Conservation (phyloP, 2,113 vertebrate species). For the Equus przewalskii region DNA sequence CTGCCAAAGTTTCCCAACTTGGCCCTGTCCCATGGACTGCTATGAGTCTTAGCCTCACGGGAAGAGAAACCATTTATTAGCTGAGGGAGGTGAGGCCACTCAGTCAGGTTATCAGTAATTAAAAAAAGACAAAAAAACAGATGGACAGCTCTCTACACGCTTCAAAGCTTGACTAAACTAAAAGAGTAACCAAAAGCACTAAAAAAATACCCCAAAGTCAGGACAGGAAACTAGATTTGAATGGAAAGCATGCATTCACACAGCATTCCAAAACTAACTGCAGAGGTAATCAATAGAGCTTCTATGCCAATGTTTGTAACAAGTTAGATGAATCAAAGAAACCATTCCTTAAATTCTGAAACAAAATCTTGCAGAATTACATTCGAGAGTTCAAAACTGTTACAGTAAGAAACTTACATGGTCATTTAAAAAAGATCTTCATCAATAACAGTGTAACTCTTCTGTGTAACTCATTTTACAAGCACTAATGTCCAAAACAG, state of each 20-base stretch:
- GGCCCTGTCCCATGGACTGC: neutral
- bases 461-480: neutral
- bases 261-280: neutral
- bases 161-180: neutral
- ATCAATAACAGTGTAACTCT: neutral
- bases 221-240: conserved; percentile 7
- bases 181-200: neutral
- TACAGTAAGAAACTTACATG: neutral
- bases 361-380: neutral
- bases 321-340: conserved; percentile 7
- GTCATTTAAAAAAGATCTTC: conserved; percentile 2
- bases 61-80: neutral
- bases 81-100: neutral
- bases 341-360: neutral
- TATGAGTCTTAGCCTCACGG: neutral
- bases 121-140: neutral
- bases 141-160: neutral
- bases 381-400: neutral
- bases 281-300: neutral
- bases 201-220: neutral
- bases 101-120: neutral
- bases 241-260: neutral
- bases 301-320: neutral
- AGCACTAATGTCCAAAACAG: neutral
- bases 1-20: neutral